A percentile compares a stretch with the other conserved stretches of the same genome.
Evolutionary conservation across 2,113 vertebrate genomes (phyloP).

Genomic region (Stegastes partitus): DNA sequence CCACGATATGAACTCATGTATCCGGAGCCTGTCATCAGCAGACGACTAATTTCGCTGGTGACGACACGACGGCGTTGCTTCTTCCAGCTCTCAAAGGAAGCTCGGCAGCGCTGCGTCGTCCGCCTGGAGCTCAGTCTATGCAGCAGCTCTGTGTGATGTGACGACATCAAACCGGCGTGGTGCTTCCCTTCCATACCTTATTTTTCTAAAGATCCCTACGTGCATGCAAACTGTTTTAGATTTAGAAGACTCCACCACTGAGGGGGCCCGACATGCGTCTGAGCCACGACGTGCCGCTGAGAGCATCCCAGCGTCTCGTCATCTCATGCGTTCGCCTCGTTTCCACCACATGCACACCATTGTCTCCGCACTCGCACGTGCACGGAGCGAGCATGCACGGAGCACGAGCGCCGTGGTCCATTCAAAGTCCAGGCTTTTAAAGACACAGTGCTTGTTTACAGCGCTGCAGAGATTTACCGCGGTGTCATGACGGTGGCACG

Average conservation of each 20-base stretch:
- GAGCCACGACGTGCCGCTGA: slow-evolving; percentile 5
- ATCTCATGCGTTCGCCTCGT: slow-evolving; percentile 26
- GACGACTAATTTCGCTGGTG: no score
- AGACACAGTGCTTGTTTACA: not conserved
- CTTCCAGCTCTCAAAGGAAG: no score
- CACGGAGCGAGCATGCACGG: not conserved
- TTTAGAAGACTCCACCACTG: not conserved
- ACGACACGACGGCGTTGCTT: no score
- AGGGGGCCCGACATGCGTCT: not conserved
- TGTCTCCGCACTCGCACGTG: slow-evolving; percentile 4
- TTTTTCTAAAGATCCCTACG: no score
- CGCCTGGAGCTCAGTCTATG: not conserved
- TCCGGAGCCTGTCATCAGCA: no score
- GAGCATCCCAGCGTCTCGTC: slow-evolving; percentile 14
- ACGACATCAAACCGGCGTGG: not conserved
- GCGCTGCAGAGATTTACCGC: not conserved
- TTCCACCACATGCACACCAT: not conserved
- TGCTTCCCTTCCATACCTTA: no score
- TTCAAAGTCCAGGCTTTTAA: slow-evolving; percentile 14
- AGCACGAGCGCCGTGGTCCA: not conserved
- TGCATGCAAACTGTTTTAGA: no score
- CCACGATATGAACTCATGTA: no score
- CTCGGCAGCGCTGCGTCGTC: no score
- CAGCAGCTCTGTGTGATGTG: not conserved
- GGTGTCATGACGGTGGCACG: no score